phyloP scores from a whole-genome alignment of 2,888 invertebrate species.

The Andrena chrysosceles region DNA sequence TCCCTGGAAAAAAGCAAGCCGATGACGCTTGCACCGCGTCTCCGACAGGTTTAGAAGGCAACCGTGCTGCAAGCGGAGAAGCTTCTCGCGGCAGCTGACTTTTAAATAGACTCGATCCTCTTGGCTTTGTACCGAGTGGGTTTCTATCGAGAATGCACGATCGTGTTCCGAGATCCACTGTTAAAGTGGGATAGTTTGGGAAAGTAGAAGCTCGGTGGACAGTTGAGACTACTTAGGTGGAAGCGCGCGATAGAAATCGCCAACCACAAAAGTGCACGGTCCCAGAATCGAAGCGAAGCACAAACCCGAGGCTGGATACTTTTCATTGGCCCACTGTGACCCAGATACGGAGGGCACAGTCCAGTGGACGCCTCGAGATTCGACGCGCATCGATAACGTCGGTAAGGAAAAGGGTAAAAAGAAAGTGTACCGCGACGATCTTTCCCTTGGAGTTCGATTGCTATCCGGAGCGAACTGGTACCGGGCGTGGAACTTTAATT shows the following conservation, averaged over 20 bases:
- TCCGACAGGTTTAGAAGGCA: not conserved
- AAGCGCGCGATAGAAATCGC: no score
- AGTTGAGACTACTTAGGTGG: no score
- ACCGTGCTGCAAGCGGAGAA: not conserved
- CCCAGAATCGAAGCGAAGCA: no score
- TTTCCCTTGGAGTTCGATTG: constrained; percentile 30
- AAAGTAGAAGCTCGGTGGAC: no score
- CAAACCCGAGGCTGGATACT: not conserved
- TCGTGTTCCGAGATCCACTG: no score
- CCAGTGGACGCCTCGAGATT: constrained; percentile 17
- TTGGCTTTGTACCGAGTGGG: not conserved
- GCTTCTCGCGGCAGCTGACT: not conserved
- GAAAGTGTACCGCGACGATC: constrained; percentile 9
- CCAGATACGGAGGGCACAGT: constrained; percentile 19
- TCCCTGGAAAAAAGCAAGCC: constrained; percentile 30
- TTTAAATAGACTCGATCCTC: not conserved
- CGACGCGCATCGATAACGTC: constrained; percentile 16
- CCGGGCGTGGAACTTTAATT: constrained; percentile 54
- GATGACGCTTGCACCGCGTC: not conserved
- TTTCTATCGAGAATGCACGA: not conserved
- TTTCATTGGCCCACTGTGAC: constrained; percentile 1
- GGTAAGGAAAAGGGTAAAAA: not conserved
- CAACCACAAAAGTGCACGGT: no score
- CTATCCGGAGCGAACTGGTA: constrained; percentile 47
- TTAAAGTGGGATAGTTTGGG: no score